phyloP scores from a whole-genome alignment of 2,888 invertebrate genomes.

The Anorthoa munda region DNA sequence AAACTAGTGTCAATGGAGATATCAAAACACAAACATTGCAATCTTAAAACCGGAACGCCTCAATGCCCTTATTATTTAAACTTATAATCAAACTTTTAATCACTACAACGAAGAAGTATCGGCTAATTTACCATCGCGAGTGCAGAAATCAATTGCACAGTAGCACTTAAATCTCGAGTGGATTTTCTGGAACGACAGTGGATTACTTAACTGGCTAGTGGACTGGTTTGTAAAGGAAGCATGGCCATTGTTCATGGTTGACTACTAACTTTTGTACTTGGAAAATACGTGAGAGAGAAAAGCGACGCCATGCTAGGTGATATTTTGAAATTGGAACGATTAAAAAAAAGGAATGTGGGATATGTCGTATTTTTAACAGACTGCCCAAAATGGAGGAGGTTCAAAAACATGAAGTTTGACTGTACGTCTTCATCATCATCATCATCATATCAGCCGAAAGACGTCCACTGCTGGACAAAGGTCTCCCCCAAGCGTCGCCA shows the following conservation, averaged over 20 bases:
- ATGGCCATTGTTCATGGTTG: conserved; percentile 46
- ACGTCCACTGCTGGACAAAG: too few relatives aligned
- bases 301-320: background rate
- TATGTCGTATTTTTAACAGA: too few relatives aligned
- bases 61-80: conserved; percentile 27
- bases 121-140: conserved; percentile 45
- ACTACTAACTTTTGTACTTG: conserved; percentile 13
- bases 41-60: background rate
- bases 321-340: conserved; percentile 10
- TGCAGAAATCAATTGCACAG: conserved; percentile 55
- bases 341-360: background rate
- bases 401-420: too few relatives aligned
- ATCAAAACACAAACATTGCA: conserved; percentile 6
- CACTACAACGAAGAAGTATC: conserved; percentile 49
- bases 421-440: too few relatives aligned
- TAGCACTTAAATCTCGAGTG: conserved; percentile 47
- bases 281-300: background rate
- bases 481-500: too few relatives aligned
- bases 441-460: too few relatives aligned
- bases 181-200: conserved; percentile 43
- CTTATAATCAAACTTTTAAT: conserved; percentile 43
- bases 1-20: background rate
- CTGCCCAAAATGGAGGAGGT: too few relatives aligned
- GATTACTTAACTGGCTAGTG: conserved; percentile 41
- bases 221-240: conserved; percentile 46